These are phyloP conservation scores for Zeus faber DNA, from an alignment of 2,113 vertebrate genomes.

Conservation along the genomic window DNA sequence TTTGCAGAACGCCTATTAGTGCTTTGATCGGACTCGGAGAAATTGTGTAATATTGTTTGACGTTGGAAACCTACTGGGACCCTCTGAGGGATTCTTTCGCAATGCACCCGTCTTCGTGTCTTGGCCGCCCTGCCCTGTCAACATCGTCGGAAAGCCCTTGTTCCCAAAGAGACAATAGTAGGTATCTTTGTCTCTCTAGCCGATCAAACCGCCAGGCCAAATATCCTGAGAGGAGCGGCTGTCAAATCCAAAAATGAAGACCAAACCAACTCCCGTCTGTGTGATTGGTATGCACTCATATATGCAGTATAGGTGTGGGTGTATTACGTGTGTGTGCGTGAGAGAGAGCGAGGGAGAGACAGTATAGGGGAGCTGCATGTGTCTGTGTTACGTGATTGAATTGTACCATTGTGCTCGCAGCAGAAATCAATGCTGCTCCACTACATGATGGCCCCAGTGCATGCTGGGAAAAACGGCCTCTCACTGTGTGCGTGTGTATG, in stretches of 20 bases:
- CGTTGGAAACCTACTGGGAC: no score
- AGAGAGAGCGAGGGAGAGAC: not conserved
- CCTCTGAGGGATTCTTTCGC: no score
- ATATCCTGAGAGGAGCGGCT: not conserved
- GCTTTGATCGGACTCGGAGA: no score
- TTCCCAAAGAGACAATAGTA: no score
- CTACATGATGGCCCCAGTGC: constrained; percentile 36
- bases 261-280: constrained; percentile 4
- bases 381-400: constrained; percentile 35
- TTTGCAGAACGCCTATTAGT: no score
- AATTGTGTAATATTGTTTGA: no score
- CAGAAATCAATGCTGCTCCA: constrained; percentile 55
- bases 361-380: not conserved
- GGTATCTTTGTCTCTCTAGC: no score
- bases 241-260: constrained; percentile 7
- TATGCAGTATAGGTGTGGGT: constrained; percentile 9
- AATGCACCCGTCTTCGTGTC: no score
- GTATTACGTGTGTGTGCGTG: constrained; percentile 22
- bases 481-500: constrained; percentile 11
- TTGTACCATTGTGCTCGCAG: constrained; percentile 52
- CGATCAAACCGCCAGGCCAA: not conserved
- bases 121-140: no score
- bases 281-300: constrained; percentile 30
- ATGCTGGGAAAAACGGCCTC: constrained; percentile 22
- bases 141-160: no score